Percentiles rank a stretch among this genome's conserved stretches.
phyloP scores from a whole-genome alignment of 2,888 invertebrate species.

The Cecidostiba fungosa region DNA sequence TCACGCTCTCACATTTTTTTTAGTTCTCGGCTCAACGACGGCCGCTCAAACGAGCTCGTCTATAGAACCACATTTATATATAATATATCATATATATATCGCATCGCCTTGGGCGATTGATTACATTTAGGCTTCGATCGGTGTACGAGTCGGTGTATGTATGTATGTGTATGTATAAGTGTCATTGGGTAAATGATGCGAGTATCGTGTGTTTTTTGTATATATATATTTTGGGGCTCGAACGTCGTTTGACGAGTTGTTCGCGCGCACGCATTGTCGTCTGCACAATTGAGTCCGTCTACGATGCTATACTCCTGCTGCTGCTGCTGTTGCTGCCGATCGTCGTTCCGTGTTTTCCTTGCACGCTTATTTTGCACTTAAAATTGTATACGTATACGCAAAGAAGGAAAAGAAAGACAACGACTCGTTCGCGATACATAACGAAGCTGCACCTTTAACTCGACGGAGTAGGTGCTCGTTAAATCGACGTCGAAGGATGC shows the following conservation, averaged over 20 bases:
- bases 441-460: conserved; percentile 16
- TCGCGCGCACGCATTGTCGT: conserved; percentile 44
- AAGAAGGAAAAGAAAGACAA: not conserved
- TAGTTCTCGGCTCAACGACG: conserved; percentile 27
- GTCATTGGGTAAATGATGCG: too few species aligned
- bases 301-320: not conserved
- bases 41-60: conserved; percentile 20
- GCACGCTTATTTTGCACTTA: not conserved
- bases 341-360: not conserved
- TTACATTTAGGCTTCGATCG: conserved; percentile 62
- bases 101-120: conserved; percentile 59
- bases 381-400: not conserved
- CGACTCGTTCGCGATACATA: not conserved
- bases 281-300: not conserved
- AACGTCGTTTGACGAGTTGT: conserved; percentile 58
- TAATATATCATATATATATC: conserved; percentile 49
- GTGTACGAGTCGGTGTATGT: conserved; percentile 8
- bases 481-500: conserved; percentile 50
- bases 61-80: conserved; percentile 38
- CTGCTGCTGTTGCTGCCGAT: not conserved
- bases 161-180: not conserved
- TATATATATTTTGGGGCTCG: conserved; percentile 25
- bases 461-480: conserved; percentile 41
- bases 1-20: not conserved
- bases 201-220: not conserved